A percentile compares a stretch with the other conserved stretches of the same genome.
Conservation (phyloP, 1,140 invertebrate species). For the Apis laboriosa region DNA sequence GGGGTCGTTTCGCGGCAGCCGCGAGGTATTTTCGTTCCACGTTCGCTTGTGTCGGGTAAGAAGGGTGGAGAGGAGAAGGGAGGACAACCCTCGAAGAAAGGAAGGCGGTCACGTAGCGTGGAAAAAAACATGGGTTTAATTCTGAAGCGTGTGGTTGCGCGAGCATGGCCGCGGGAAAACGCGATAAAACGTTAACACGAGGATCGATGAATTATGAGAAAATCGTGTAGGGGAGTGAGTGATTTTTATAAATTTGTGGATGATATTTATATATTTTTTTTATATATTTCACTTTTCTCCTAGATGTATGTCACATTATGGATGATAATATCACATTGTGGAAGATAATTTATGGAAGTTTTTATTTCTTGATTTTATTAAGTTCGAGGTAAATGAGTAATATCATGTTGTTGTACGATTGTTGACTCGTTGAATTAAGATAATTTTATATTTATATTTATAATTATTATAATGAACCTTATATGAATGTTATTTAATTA, state of each 20-base stretch:
- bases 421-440: no score
- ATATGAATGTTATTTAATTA: no score
- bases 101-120: slow-evolving; percentile 47
- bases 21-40: slow-evolving; percentile 57
- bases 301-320: no score
- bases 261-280: neutral
- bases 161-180: neutral
- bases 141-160: slow-evolving; percentile 17
- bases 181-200: neutral
- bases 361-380: no score
- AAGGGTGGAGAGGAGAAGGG: neutral
- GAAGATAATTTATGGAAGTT: no score
- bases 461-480: no score
- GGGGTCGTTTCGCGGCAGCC: slow-evolving; percentile 39
- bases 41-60: neutral
- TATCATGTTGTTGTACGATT: no score
- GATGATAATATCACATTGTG: no score
- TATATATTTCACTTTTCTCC: no score
- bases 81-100: slow-evolving; percentile 30
- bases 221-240: neutral
- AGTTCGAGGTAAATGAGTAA: no score
- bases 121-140: slow-evolving; percentile 41
- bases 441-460: no score
- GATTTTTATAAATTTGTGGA: neutral
- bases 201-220: neutral